Evolutionary conservation across 2,113 vertebrate genomes (phyloP).

Genomic region (Psettodes erumei): DNA sequence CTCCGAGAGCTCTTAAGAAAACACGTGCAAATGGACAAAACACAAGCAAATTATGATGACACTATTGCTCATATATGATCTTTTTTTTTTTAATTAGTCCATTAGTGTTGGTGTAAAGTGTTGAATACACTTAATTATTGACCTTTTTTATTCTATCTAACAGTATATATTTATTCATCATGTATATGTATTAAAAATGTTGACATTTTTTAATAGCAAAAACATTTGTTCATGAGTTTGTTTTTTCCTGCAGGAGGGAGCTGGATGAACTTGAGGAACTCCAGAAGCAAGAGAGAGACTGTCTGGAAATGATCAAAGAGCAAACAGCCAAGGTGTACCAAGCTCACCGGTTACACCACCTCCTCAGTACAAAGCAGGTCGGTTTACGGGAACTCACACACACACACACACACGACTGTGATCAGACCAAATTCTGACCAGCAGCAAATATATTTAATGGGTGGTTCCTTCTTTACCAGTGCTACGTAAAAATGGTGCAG

Average conservation of each 20-base stretch:
- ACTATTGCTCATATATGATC: background rate
- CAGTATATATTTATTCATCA: background rate
- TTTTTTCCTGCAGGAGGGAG: constrained; percentile 81
- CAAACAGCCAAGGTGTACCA: constrained; percentile 82
- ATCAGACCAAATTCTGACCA: constrained; percentile 1
- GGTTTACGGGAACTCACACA: constrained; percentile 28
- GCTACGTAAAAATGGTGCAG: background rate
- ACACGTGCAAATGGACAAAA: too few relatives aligned
- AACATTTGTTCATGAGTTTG: constrained; percentile 27
- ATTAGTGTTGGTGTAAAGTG: background rate
- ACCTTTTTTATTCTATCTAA: background rate
- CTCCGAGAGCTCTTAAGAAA: too few relatives aligned
- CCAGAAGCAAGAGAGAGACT: constrained; percentile 83
- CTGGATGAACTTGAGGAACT: constrained; percentile 85
- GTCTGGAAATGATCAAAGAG: constrained; percentile 79
- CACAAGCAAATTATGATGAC: too few relatives aligned
- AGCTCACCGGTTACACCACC: constrained; percentile 92
- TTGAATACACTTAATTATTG: background rate
- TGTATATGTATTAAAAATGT: background rate
- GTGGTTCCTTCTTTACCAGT: constrained; percentile 6
- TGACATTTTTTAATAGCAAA: background rate
- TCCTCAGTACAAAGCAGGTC: constrained; percentile 95
- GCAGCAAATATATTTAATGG: background rate
- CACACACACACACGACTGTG: background rate
- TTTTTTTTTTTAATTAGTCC: too few relatives aligned